Conservation (phyloP, 2,113 vertebrate species). For the Urocolius indicus region DNA sequence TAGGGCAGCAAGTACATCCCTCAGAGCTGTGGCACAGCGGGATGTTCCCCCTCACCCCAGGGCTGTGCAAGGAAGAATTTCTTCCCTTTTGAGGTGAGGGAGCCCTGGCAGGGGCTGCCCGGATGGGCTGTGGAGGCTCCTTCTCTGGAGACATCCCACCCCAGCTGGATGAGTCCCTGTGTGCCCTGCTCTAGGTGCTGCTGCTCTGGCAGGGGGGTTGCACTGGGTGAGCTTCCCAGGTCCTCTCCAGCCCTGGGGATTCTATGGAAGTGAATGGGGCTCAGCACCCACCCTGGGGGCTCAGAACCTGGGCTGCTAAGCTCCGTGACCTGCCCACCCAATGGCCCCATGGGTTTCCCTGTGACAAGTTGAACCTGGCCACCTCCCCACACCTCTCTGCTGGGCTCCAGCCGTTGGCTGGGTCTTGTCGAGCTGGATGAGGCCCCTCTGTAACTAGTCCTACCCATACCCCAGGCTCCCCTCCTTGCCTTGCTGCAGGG, state of each 20-base stretch:
- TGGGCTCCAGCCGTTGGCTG: fast-evolving
- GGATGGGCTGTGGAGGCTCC: no score
- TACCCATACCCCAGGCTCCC: background rate
- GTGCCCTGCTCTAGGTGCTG: no score
- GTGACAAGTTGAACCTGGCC: fast-evolving
- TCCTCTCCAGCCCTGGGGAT: no score
- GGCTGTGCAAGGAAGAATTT: background rate
- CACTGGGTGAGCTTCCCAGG: no score
- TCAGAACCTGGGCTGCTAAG: background rate
- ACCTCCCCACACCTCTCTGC: fast-evolving
- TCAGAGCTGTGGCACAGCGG: background rate
- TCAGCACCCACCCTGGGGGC: background rate
- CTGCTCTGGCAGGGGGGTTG: no score
- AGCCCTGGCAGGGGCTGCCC: no score
- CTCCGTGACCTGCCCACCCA: background rate
- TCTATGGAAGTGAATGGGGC: no score
- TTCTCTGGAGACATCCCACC: no score
- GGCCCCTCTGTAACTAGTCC: no score
- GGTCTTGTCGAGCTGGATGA: background rate
- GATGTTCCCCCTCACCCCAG: background rate
- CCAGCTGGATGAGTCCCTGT: no score
- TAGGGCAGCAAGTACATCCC: fast-evolving
- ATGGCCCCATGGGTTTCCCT: fast-evolving
- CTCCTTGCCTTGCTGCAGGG: background rate
- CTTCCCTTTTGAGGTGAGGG: no score